phyloP scores from a whole-genome alignment of 2,113 vertebrate genomes.

The Micronycteris hirsuta region DNA sequence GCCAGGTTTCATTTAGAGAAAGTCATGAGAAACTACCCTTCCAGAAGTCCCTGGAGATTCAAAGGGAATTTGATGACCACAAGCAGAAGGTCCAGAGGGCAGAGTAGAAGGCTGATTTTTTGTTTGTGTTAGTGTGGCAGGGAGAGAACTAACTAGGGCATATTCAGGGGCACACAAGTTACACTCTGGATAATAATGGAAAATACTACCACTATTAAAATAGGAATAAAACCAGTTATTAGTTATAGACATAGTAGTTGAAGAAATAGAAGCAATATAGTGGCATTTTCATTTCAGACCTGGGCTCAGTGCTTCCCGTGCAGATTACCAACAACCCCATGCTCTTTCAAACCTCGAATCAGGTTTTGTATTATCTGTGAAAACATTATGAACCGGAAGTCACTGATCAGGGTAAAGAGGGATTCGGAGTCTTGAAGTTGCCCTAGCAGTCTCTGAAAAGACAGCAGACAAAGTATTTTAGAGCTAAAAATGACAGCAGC shows the following conservation, averaged over 20 bases:
- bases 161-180: not conserved
- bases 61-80: not conserved
- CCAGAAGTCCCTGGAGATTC: not conserved
- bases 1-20: not conserved
- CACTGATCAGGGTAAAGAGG: not conserved
- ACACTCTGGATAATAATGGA: not conserved
- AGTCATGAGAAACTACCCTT: slow-evolving; percentile 13
- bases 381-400: not conserved
- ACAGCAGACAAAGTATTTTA: not conserved
- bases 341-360: not conserved
- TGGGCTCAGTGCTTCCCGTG: not conserved
- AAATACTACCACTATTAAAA: not conserved
- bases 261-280: not conserved
- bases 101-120: not conserved
- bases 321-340: not conserved
- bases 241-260: not conserved
- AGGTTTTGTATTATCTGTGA: not conserved
- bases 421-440: not conserved
- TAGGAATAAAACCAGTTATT: not conserved
- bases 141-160: not conserved
- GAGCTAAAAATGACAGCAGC: not conserved
- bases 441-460: not conserved
- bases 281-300: not conserved
- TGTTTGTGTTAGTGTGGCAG: not conserved
- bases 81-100: not conserved